Evolutionary conservation across 1,140 invertebrate species (phyloP).

Genomic region (Drosophila ohnishii): DNA sequence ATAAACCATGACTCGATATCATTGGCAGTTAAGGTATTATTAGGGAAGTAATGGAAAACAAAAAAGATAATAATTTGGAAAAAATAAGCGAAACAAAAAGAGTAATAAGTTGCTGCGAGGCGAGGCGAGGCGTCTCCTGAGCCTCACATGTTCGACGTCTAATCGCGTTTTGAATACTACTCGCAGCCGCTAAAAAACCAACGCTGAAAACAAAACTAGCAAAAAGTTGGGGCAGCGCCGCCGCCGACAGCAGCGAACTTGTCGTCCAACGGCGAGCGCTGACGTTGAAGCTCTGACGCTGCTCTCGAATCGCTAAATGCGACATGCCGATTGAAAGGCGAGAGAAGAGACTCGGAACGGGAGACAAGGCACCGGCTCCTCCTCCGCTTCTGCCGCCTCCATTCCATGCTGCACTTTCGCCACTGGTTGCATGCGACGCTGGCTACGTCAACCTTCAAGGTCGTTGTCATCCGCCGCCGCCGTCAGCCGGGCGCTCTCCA

Average conservation of each 20-base stretch:
- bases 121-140: slow-evolving; percentile 49
- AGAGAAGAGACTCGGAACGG: slow-evolving; percentile 10
- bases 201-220: slow-evolving; percentile 43
- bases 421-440: slow-evolving; percentile 64
- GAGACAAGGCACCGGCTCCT: slow-evolving; percentile 3
- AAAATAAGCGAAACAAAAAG: slow-evolving; percentile 48
- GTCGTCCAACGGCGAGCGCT: slow-evolving; percentile 22
- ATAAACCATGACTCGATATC: slow-evolving; percentile 70
- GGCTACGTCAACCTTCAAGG: slow-evolving; percentile 53
- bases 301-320: slow-evolving; percentile 47
- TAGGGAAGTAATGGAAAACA: slow-evolving; percentile 17
- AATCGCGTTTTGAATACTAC: slow-evolving; percentile 82
- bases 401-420: slow-evolving; percentile 61
- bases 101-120: slow-evolving; percentile 39
- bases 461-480: slow-evolving; percentile 24
- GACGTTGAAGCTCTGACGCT: slow-evolving; percentile 61
- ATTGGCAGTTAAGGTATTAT: slow-evolving; percentile 22
- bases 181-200: slow-evolving; percentile 48
- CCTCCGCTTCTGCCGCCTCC: neutral
- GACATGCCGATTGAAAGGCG: slow-evolving; percentile 33
- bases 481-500: slow-evolving; percentile 41
- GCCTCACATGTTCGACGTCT: slow-evolving; percentile 82
- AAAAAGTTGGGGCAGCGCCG: slow-evolving; percentile 33
- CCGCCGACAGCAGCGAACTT: slow-evolving; percentile 38
- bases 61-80: slow-evolving; percentile 37